Evolutionary conservation across 2,888 invertebrate genomes (phyloP).

Genomic region (Dryomyza anilis): DNA sequence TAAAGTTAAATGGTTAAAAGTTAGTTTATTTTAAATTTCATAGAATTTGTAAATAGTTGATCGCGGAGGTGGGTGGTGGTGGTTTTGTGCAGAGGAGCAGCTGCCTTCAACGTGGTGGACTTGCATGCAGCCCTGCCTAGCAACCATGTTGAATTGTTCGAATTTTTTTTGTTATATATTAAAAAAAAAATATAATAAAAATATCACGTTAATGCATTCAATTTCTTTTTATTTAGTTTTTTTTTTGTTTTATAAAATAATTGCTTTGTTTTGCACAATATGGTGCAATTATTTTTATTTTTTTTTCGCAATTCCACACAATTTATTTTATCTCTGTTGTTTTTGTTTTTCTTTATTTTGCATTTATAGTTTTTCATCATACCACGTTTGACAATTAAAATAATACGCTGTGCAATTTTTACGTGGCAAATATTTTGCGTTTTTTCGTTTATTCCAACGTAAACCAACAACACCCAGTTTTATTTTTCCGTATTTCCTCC

Average conservation of each 20-base stretch:
- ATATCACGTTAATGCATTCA: not conserved
- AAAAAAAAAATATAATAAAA: not conserved
- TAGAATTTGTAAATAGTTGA: no score
- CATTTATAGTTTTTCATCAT: not conserved
- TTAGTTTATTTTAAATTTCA: no score
- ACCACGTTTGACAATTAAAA: conserved; percentile 5
- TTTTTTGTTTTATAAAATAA: no score
- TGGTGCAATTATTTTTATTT: no score
- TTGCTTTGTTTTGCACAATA: no score
- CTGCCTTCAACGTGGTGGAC: not conserved
- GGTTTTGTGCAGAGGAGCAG: not conserved
- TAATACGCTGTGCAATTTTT: conserved; percentile 19
- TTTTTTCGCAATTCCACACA: no score
- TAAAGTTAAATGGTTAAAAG: no score
- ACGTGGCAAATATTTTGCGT: conserved; percentile 22
- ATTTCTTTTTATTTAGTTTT: not conserved
- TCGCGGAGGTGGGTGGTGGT: no score
- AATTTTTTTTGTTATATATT: not conserved
- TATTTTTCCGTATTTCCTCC: no score
- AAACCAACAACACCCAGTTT: conserved; percentile 3
- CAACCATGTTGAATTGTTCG: no score
- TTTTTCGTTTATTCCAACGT: conserved; percentile 15
- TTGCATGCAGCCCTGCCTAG: no score
- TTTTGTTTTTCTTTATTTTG: not conserved
- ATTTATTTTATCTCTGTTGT: conserved; percentile 11